Evolutionary conservation across 1,140 invertebrate genomes (phyloP).

Genomic region (Globodera rostochiensis): DNA sequence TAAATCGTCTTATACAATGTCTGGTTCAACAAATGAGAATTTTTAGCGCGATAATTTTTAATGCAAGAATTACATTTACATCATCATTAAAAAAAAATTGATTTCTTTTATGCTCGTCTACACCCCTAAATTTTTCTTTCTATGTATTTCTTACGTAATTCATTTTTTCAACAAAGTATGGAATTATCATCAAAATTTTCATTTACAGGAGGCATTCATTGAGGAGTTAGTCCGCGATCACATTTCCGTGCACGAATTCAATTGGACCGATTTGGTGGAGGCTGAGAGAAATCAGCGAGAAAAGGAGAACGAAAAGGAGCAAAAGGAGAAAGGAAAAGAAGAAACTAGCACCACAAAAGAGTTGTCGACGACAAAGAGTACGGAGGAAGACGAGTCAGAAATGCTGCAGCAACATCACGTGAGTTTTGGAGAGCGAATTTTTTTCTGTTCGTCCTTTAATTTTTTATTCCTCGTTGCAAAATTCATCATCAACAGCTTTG

Average conservation of each 20-base stretch:
- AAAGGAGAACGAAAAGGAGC: background rate
- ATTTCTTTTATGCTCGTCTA: too few relatives aligned
- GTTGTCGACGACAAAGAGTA: constrained; percentile 9
- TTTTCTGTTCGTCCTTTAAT: background rate
- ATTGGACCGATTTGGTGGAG: constrained; percentile 24
- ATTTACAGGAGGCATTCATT: background rate
- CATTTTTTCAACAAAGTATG: too few relatives aligned
- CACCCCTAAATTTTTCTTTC: too few relatives aligned
- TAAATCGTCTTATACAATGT: too few relatives aligned
- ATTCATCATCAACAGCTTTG: background rate
- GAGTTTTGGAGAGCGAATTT: background rate
- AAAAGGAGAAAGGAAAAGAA: constrained; percentile 15
- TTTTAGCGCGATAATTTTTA: too few relatives aligned
- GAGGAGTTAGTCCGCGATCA: constrained; percentile 17
- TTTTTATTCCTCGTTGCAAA: background rate
- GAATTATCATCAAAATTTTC: too few relatives aligned
- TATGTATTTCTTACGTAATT: too few relatives aligned
- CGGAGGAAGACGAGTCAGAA: constrained; percentile 2
- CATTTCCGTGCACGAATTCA: constrained; percentile 17
- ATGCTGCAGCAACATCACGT: background rate
- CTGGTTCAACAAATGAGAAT: too few relatives aligned
- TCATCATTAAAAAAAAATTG: too few relatives aligned
- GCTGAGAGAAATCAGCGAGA: background rate
- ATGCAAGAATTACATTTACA: too few relatives aligned
- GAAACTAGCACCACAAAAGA: constrained; percentile 1